Percentiles rank a stretch among this genome's conserved stretches.
phyloP scores from a whole-genome alignment of 2,888 invertebrate genomes.

The Eilema depressum region DNA sequence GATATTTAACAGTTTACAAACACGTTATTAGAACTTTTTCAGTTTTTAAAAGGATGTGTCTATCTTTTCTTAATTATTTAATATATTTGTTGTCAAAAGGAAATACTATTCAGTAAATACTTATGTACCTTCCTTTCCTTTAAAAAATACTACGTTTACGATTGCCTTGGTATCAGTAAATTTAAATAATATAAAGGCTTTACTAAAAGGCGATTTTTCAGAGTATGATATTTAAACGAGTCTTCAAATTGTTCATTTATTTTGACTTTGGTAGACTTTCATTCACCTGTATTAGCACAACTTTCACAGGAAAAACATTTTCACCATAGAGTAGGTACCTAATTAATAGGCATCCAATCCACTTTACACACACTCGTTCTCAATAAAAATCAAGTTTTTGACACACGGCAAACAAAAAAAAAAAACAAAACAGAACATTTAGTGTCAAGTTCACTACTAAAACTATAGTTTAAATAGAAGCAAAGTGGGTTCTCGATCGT shows the following conservation, averaged over 20 bases:
- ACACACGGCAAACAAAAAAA: not conserved
- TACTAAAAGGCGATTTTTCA: not conserved
- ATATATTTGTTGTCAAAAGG: not conserved
- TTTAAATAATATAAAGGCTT: not conserved
- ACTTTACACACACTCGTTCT: not conserved
- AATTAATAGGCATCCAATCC: not conserved
- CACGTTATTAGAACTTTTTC: not conserved
- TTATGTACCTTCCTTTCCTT: not conserved
- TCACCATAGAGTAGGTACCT: not conserved
- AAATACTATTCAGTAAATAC: too few relatives aligned
- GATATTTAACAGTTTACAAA: too few relatives aligned
- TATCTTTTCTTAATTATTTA: not conserved
- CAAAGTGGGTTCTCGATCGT: not conserved
- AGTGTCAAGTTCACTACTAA: constrained; percentile 2
- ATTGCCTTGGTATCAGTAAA: not conserved
- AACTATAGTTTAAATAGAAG: not conserved
- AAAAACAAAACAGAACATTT: not conserved
- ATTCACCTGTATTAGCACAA: not conserved
- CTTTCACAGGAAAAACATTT: not conserved
- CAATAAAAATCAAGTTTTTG: not conserved
- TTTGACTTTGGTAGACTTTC: not conserved
- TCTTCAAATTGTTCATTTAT: not conserved
- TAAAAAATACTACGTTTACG: not conserved
- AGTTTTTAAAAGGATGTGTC: not conserved
- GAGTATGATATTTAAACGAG: too few relatives aligned